A percentile compares a stretch with the other conserved stretches of the same genome.
Evolutionary conservation across 2,797 vertebrate species (phyloP).

Genomic region (Cetoscarus ocellatus): DNA sequence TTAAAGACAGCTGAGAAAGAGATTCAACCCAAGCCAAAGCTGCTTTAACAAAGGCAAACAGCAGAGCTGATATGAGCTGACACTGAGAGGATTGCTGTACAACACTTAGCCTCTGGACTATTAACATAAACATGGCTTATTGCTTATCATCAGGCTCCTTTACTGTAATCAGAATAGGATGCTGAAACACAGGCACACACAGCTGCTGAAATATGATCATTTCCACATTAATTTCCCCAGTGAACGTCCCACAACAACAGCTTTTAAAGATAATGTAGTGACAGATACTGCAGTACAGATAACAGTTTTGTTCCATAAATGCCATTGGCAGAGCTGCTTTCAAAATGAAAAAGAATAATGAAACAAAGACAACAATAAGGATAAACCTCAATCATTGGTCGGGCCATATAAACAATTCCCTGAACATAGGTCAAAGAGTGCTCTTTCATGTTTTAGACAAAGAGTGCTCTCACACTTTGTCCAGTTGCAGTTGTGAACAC

Average conservation of each 20-base stretch:
- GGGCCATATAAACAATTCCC: background rate
- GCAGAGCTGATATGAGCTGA: constrained; percentile 39
- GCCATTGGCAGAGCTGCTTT: background rate
- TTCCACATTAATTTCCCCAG: constrained; percentile 17
- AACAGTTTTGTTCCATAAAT: constrained; percentile 9
- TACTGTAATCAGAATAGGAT: constrained; percentile 36
- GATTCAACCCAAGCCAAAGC: constrained; percentile 27
- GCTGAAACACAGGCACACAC: constrained; percentile 2
- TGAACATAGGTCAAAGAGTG: background rate
- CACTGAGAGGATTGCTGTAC: constrained; percentile 37
- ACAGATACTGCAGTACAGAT: constrained; percentile 27
- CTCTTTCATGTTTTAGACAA: too few species aligned
- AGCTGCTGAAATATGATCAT: constrained; percentile 7
- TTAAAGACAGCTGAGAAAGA: constrained; percentile 5
- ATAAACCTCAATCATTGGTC: background rate
- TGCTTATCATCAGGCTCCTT: constrained; percentile 36
- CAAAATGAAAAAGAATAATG: background rate
- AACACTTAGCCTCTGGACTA: constrained; percentile 42
- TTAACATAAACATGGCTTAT: constrained; percentile 32
- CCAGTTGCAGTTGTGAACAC: too few species aligned
- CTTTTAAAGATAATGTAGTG: constrained; percentile 18
- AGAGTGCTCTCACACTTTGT: too few species aligned
- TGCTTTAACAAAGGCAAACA: constrained; percentile 35
- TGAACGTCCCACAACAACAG: constrained; percentile 17
- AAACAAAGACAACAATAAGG: background rate